phyloP scores from a whole-genome alignment of 2,888 invertebrate genomes.

The Cephus nigrinus region DNA sequence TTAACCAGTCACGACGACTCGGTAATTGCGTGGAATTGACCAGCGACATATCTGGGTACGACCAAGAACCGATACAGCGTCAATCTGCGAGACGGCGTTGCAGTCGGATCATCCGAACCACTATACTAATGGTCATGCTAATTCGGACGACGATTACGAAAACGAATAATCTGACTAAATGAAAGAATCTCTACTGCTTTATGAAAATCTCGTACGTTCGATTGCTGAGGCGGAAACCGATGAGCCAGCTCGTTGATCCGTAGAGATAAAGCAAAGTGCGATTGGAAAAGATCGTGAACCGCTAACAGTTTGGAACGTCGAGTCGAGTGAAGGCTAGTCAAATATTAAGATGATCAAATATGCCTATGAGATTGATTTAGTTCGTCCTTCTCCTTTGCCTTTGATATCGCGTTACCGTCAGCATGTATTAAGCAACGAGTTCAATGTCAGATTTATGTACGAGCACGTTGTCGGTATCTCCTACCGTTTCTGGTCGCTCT shows the following conservation, averaged over 20 bases:
- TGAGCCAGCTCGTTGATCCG: not conserved
- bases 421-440: not conserved
- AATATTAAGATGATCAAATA: not conserved
- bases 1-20: constrained; percentile 46
- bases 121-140: not conserved
- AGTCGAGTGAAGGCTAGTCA: not conserved
- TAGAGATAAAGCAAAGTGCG: not conserved
- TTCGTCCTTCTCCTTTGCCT: not conserved
- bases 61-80: constrained; percentile 2
- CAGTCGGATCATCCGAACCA: not conserved
- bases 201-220: not conserved
- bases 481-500: not conserved
- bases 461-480: not conserved
- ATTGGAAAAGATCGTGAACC: not conserved
- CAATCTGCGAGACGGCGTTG: not conserved
- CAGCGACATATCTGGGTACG: constrained; percentile 32
- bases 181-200: not conserved
- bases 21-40: constrained; percentile 53
- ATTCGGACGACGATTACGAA: not conserved
- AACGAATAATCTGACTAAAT: not conserved
- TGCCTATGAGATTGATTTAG: not conserved
- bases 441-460: not conserved
- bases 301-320: not conserved
- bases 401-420: not conserved
- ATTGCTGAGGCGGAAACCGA: not conserved